These are phyloP conservation scores for Saturnia japonica DNA, from an alignment of 2,888 invertebrate genomes.

Conservation along the genomic window DNA sequence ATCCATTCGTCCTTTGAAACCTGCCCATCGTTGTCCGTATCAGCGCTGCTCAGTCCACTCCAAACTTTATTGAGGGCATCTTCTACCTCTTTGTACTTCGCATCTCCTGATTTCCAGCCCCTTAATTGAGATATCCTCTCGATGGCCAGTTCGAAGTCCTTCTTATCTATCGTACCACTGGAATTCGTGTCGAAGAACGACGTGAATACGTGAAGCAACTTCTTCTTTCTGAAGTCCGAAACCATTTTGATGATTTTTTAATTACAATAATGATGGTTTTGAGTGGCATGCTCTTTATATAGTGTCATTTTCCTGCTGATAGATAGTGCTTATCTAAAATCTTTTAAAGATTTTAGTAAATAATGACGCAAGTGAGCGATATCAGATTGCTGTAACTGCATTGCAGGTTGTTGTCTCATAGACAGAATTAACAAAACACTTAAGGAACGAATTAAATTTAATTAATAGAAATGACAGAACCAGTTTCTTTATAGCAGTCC, in stretches of 20 bases:
- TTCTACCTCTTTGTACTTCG: conserved; percentile 88
- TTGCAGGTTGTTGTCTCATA: conserved; percentile 17
- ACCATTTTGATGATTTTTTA: conserved; percentile 76
- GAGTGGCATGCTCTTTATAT: conserved; percentile 30
- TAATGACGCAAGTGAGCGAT: conserved; percentile 21
- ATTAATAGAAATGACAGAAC: background rate
- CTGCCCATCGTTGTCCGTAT: conserved; percentile 92
- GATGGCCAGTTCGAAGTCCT: conserved; percentile 92
- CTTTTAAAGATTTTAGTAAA: conserved; percentile 17
- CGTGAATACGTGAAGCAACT: conserved; percentile 92
- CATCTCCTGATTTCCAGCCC: conserved; percentile 88
- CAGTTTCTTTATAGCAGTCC: background rate
- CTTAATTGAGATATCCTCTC: conserved; percentile 91
- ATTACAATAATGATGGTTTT: conserved; percentile 17
- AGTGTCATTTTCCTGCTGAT: conserved; percentile 22
- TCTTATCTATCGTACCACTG: conserved; percentile 93
- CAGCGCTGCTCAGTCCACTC: conserved; percentile 91
- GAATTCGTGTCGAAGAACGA: conserved; percentile 94
- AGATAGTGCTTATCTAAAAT: conserved; percentile 33
- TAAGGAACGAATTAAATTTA: background rate
- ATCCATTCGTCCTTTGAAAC: conserved; percentile 74
- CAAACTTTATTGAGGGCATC: conserved; percentile 90
- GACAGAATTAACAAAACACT: background rate
- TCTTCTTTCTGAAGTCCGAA: conserved; percentile 94
- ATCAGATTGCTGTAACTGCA: conserved; percentile 19